These are phyloP conservation scores for Seriola aureovittata DNA, from an alignment of 2,113 vertebrate genomes.

Conservation along the genomic window DNA sequence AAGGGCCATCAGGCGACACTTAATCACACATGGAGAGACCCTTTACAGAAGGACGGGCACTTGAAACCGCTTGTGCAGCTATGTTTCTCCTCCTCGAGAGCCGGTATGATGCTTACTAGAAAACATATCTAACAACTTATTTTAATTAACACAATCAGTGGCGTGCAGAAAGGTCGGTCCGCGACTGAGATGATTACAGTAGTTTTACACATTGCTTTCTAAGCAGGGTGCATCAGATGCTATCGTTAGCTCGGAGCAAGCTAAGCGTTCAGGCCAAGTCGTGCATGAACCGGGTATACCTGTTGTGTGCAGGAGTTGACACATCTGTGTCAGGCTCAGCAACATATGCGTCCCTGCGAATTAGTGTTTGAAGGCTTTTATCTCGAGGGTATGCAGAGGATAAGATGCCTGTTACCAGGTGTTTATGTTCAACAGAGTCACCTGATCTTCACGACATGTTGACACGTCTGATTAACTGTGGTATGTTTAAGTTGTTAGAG, in stretches of 20 bases:
- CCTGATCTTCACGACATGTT: background rate
- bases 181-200: background rate
- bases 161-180: background rate
- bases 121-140: conserved; percentile 1
- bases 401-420: background rate
- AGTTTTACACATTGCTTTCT: background rate
- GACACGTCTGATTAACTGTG: background rate
- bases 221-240: conserved; percentile 13
- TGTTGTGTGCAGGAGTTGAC: conserved; percentile 37
- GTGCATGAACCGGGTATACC: conserved; percentile 51
- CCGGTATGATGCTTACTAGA: conserved; percentile 18
- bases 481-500: background rate
- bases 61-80: conserved; percentile 42
- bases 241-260: conserved; percentile 32
- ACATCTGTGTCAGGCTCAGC: conserved; percentile 54
- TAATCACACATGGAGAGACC: conserved; percentile 52
- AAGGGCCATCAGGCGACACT: conserved; percentile 57
- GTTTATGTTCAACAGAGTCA: background rate
- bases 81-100: conserved; percentile 32
- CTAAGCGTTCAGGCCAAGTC: conserved; percentile 48
- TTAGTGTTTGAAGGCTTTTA: conserved; percentile 6
- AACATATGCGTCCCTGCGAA: conserved; percentile 33
- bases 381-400: background rate
- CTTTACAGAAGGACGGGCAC: conserved; percentile 26
- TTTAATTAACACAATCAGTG: conserved; percentile 1